phyloP scores from a whole-genome alignment of 1,140 invertebrate species.

The Conopomorpha cramerella region DNA sequence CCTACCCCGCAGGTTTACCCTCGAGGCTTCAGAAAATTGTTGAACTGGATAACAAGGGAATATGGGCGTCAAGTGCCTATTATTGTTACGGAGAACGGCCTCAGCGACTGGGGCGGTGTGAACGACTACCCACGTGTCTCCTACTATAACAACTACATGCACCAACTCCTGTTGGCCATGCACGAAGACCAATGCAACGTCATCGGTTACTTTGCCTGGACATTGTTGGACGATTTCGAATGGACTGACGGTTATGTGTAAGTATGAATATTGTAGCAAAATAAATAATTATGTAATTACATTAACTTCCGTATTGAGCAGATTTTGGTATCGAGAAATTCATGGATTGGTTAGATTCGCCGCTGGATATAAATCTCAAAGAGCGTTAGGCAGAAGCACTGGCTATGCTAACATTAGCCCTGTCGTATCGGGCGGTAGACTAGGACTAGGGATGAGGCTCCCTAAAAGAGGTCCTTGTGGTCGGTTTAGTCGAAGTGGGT shows the following conservation, averaged over 20 bases:
- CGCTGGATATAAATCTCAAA: no score
- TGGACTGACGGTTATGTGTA: constrained; percentile 61
- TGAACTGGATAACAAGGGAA: constrained; percentile 71
- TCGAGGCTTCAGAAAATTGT: constrained; percentile 68
- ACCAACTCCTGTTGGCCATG: constrained; percentile 40
- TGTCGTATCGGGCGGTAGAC: no score
- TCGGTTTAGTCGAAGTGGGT: no score
- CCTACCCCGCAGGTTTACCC: constrained; percentile 60
- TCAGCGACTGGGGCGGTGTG: constrained; percentile 33
- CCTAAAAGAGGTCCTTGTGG: no score
- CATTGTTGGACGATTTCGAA: constrained; percentile 77
- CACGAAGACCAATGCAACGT: constrained; percentile 70
- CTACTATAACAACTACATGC: constrained; percentile 68
- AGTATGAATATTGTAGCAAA: constrained; percentile 11
- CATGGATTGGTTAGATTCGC: no score
- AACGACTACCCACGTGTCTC: constrained; percentile 59
- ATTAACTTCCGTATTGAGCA: not conserved
- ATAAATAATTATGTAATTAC: not conserved
- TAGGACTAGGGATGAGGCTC: no score
- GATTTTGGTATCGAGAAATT: not conserved
- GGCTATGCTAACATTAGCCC: no score
- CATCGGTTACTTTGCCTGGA: constrained; percentile 73
- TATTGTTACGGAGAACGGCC: constrained; percentile 77
- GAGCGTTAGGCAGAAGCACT: no score
- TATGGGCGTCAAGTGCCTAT: constrained; percentile 70